phyloP scores from a whole-genome alignment of 2,888 invertebrate genomes.

The Shargacucullia verbasci region DNA sequence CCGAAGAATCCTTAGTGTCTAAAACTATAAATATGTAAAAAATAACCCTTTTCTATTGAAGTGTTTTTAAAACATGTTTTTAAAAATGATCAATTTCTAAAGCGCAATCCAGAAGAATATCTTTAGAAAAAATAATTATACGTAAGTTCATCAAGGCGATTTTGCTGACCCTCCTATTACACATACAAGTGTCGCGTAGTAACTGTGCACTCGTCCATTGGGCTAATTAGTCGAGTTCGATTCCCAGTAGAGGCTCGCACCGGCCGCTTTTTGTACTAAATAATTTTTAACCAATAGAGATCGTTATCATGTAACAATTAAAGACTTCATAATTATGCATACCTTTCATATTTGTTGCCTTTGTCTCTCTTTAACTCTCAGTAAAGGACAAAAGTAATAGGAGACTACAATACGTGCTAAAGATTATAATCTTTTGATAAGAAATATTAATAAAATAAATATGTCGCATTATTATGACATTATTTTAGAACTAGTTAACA shows the following conservation, averaged over 20 bases:
- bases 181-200: conserved; percentile 71
- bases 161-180: conserved; percentile 58
- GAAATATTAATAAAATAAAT: conserved; percentile 17
- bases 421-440: no score
- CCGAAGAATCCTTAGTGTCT: no score
- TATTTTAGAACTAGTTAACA: conserved; percentile 24
- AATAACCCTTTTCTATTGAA: no score
- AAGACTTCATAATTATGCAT: conserved; percentile 70
- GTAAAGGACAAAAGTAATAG: conserved; percentile 2
- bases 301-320: conserved; percentile 74
- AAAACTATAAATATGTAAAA: no score
- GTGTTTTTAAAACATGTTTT: no score
- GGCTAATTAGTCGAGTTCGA: conserved; percentile 80
- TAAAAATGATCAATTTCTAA: no score
- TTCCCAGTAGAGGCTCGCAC: conserved; percentile 69
- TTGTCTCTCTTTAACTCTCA: conserved; percentile 13
- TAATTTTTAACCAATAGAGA: conserved; percentile 80
- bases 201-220: conserved; percentile 69
- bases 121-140: not conserved
- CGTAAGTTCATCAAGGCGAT: conserved; percentile 1
- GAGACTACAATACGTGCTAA: conserved; percentile 10
- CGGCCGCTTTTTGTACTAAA: conserved; percentile 69
- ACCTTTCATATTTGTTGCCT: conserved; percentile 52
- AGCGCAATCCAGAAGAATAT: no score
- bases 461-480: conserved; percentile 31